A percentile compares a stretch with the other conserved stretches of the same genome.
phyloP scores from a whole-genome alignment of 2,888 invertebrate species.

The Corythucha ciliata region DNA sequence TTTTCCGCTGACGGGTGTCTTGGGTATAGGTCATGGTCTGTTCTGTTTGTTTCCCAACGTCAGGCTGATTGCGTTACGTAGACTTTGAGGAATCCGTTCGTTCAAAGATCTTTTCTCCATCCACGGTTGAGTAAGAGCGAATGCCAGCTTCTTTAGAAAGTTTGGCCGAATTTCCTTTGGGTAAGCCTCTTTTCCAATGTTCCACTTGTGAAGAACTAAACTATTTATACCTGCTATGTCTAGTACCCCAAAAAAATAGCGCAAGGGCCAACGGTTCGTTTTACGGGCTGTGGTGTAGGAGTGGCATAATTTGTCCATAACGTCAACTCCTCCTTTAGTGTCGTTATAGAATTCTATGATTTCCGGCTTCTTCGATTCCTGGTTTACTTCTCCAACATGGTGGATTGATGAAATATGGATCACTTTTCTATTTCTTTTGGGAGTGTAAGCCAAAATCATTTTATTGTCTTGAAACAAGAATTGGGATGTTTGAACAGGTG shows the following conservation, averaged over 20 bases:
- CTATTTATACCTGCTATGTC: slow-evolving; percentile 35
- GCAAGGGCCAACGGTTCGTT: slow-evolving; percentile 35
- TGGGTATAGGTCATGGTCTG: neutral
- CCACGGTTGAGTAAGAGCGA: neutral
- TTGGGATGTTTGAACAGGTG: slow-evolving; percentile 8
- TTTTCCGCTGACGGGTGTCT: neutral
- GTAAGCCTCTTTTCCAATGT: neutral
- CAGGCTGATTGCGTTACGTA: neutral
- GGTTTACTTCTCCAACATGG: slow-evolving; percentile 30
- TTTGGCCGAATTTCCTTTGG: neutral
- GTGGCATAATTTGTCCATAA: slow-evolving; percentile 34
- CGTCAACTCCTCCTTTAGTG: slow-evolving; percentile 36
- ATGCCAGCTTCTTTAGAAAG: slow-evolving; percentile 13
- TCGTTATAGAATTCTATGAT: slow-evolving; percentile 36
- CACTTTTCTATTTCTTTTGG: slow-evolving; percentile 25
- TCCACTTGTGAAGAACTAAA: slow-evolving; percentile 21
- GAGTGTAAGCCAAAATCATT: slow-evolving; percentile 8
- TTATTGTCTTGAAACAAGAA: slow-evolving; percentile 17
- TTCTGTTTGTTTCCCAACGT: neutral
- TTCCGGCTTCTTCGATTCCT: slow-evolving; percentile 34
- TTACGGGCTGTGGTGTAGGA: slow-evolving; percentile 32
- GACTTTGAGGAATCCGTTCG: neutral
- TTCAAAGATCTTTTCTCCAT: slow-evolving; percentile 10
- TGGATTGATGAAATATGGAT: slow-evolving; percentile 36
- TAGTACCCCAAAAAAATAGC: slow-evolving; percentile 34